Base-by-base conservation (phyloP, 2,113 vertebrate species). In the Monopterus albus region DNA sequence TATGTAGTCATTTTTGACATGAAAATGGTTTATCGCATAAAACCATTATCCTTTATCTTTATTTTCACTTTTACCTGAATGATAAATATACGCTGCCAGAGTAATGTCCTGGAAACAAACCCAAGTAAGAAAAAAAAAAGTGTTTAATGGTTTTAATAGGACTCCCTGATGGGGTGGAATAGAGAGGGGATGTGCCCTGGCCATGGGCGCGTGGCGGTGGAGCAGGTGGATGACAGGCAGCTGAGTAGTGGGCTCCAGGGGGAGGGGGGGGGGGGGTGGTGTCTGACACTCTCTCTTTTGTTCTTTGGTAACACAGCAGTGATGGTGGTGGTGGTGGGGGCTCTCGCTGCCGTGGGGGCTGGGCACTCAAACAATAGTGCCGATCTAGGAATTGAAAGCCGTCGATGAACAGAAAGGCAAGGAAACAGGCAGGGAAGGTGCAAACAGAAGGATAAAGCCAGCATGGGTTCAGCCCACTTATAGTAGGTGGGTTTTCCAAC, bases 241-340 rank as follows among this genome's bases (percentile, higher is more conserved):
- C 92, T 93, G 92, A 92, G 89, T 89, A 89, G 78, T 92, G 90
- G 75, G 72, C 83, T 91, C 78, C 26, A 2, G 75, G 56, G 79
- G 79, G 78, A 60, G 66, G 75, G 58, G 36, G 67, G 61, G 66
- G 62, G 92, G 91, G 93, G 92, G 92, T 93, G 91, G 92, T 86
- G 93, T 93, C 92, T 93, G 93, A 93, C 93, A 93, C 93, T 89
- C 90, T 90, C 87, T 90, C 91, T 92, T 94, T 94, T 94, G 92
- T 93, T 93, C 92, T 92, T 92, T 72, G 79, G 82, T 91, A 91
- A 92, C 91, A 87, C 91, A 93, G 91, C 90, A 92, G 92, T 90
- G 88, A 81, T 87, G 88, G 85, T 87, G 73, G 80, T 81, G 79
- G 70, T 35, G 66, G 75, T 33, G 75, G 82, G 83, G 69, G 77